Evolutionary conservation across 2,888 invertebrate genomes (phyloP).

Genomic region (Brenthis hecate): DNA sequence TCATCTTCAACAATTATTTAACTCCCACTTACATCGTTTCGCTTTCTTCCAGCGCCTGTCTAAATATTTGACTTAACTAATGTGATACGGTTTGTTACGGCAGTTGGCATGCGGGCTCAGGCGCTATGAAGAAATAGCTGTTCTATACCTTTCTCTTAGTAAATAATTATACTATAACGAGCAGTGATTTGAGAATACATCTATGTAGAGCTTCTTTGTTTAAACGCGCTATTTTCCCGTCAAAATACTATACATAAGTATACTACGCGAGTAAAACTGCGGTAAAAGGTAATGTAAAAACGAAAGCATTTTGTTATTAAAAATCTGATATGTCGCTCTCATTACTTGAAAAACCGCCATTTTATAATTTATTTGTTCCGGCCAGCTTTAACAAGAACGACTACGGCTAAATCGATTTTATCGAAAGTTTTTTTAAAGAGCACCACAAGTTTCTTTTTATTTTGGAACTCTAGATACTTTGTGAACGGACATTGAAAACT

Average conservation of each 20-base stretch:
- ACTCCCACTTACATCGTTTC: constrained; percentile 45
- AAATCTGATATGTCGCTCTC: background rate
- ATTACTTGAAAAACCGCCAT: background rate
- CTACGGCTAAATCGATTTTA: background rate
- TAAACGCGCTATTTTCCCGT: no score
- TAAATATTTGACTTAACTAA: constrained; percentile 67
- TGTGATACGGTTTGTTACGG: constrained; percentile 47
- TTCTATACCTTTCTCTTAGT: constrained; percentile 27
- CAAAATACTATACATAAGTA: no score
- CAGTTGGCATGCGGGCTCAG: constrained; percentile 37
- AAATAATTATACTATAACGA: constrained; percentile 28
- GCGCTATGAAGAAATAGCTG: constrained; percentile 29
- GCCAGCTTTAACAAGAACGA: background rate
- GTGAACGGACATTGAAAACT: background rate
- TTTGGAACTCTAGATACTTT: background rate
- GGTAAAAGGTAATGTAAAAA: background rate
- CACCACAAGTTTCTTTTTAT: background rate
- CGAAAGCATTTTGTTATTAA: background rate
- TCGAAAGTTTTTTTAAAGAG: background rate
- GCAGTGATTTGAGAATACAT: constrained; percentile 3
- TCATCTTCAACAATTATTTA: constrained; percentile 39
- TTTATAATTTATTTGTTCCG: no score
- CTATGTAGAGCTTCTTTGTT: background rate
- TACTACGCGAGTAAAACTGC: no score
- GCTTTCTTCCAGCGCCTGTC: constrained; percentile 49